Base-by-base conservation (phyloP, 1,140 invertebrate species). In the Pentalonia nigronervosa region DNA sequence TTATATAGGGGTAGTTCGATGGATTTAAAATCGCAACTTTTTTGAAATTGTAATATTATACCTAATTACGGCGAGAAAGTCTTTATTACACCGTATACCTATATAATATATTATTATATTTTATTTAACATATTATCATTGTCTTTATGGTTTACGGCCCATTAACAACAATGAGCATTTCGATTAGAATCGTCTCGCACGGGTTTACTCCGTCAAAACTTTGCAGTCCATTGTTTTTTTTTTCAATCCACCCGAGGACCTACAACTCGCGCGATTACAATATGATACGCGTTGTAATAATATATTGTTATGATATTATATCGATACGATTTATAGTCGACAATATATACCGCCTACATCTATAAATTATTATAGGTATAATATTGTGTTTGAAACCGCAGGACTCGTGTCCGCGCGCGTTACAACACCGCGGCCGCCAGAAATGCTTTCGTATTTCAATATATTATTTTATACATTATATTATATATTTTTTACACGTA, bases 381-480 rank as follows among this genome's bases (percentile, higher is more conserved):
- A 41, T 41, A 41, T 41, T 41, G 4, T n/a, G n/a, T 76, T 76
- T 53, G 45, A 86, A 93, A 93, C 91, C 91, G 34, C 91, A 86
- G 9, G 81, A 30, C 91, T 93, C 91, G 81, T 86, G 76, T 83
- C 41, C 41, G 41, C 41, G 41, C 76, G 30, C 14, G 11, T 93
- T 84, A 50, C 91, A 53, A 93, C 81, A 56, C 25, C 48, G 36
- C 41, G 41, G 41, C 41, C 41, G 14, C 30, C 11, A 56, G 25
- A 50, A 84, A 48, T 9, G 91, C 91, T 93, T 84, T 93, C 67
- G 48, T n/a, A 45, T 92, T 53, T 84, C 41, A 36, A 91, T 81
- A 91, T 81, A 76, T 88, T 88, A 23, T 50, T 76, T 48, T 11
- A 91, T 76, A 48, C 50, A 81, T 81, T 67, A 23, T 30, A 91